These are phyloP conservation scores for Rhombomys opimus DNA, from an alignment of 2,113 vertebrate genomes.

Conservation along the genomic window DNA sequence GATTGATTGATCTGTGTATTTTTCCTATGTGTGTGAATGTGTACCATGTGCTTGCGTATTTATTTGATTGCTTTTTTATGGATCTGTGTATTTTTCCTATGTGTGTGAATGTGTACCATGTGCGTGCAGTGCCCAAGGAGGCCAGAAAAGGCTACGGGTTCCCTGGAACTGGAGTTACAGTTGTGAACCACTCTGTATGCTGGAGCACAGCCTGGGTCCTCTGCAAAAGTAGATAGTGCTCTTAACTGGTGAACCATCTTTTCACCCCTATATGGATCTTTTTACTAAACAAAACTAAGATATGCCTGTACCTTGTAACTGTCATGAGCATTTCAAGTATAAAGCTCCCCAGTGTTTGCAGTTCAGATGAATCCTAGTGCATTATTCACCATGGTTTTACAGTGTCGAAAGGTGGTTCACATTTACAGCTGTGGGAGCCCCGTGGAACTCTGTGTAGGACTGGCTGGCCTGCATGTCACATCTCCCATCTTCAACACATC, in stretches of 20 bases:
- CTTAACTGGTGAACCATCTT: background rate
- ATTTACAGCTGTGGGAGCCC: background rate
- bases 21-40: background rate
- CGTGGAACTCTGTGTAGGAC: background rate
- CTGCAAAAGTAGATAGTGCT: background rate
- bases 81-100: background rate
- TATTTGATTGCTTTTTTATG: too few species aligned
- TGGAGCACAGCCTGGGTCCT: background rate
- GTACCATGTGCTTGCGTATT: background rate
- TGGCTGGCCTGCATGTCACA: background rate
- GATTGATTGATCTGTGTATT: background rate
- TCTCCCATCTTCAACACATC: background rate
- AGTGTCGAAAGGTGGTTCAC: background rate
- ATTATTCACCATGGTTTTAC: background rate
- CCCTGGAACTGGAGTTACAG: background rate
- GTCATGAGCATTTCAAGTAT: background rate
- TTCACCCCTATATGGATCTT: background rate
- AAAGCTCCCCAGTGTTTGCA: background rate
- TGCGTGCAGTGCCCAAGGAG: background rate
- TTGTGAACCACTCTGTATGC: background rate
- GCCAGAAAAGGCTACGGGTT: background rate
- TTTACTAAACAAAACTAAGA: slow-evolving; percentile 38
- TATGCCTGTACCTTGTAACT: background rate
- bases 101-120: background rate
- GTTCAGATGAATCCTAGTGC: background rate